Percentiles rank a stretch among this genome's conserved stretches.
Evolutionary conservation across 2,113 vertebrate genomes (phyloP).

Genomic region (Coregonus clupeaformis): DNA sequence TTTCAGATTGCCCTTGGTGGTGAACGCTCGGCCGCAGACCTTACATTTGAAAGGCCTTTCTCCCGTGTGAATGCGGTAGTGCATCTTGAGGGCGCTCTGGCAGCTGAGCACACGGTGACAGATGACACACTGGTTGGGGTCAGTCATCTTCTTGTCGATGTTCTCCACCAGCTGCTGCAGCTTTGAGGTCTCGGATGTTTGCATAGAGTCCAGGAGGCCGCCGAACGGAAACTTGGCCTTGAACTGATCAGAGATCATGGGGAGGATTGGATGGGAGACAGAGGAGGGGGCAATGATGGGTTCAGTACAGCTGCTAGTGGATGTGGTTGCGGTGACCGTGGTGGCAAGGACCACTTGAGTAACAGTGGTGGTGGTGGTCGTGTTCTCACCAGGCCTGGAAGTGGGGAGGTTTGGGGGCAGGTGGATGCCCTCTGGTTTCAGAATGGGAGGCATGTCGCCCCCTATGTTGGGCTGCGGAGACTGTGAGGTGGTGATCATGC

Average conservation of each 20-base stretch:
- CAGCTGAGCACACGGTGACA: slow-evolving; percentile 98
- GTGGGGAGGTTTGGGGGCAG: slow-evolving; percentile 73
- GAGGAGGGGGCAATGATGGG: slow-evolving; percentile 68
- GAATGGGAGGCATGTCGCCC: slow-evolving; percentile 67
- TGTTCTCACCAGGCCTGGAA: slow-evolving; percentile 76
- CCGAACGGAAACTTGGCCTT: slow-evolving; percentile 98
- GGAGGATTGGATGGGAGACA: slow-evolving; percentile 83
- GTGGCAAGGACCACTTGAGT: slow-evolving; percentile 77
- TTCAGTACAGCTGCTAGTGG: slow-evolving; percentile 68
- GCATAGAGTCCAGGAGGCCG: slow-evolving; percentile 98
- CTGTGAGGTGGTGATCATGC: slow-evolving; percentile 71
- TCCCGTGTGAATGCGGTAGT: slow-evolving; percentile 97
- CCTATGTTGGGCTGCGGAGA: slow-evolving; percentile 80
- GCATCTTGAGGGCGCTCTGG: slow-evolving; percentile 99
- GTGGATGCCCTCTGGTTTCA: slow-evolving; percentile 83
- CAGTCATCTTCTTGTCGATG: slow-evolving; percentile 99
- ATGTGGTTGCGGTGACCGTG: slow-evolving; percentile 66
- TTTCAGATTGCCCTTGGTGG: slow-evolving; percentile 98
- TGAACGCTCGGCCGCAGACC: slow-evolving; percentile 97
- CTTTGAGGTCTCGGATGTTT: slow-evolving; percentile 98
- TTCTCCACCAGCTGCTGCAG: slow-evolving; percentile 98
- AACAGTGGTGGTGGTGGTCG: slow-evolving; percentile 60
- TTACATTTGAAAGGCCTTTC: slow-evolving; percentile 99
- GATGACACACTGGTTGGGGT: slow-evolving; percentile 98
- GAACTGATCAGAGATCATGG: slow-evolving; percentile 88